A percentile compares a stretch with the other conserved stretches of the same genome.
Evolutionary conservation across 2,888 invertebrate genomes (phyloP).

Genomic region (Dysmachus trigonus): DNA sequence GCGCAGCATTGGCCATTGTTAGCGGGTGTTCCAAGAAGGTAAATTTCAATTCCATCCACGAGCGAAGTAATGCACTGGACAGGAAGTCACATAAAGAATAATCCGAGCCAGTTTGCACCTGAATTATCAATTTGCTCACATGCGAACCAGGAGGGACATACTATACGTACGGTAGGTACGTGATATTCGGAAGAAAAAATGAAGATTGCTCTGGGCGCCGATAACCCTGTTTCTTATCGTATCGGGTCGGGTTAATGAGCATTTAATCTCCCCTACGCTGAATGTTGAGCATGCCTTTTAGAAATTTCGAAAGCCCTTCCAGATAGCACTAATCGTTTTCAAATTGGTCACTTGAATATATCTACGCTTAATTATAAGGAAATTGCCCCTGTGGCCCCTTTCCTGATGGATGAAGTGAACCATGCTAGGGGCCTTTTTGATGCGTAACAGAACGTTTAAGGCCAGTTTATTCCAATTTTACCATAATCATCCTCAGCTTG

Average conservation of each 20-base stretch:
- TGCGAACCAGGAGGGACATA: neutral
- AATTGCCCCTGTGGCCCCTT: conserved; percentile 30
- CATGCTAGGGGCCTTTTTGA: neutral
- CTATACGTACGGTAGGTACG: neutral
- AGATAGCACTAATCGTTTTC: conserved; percentile 37
- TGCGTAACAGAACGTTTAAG: conserved; percentile 11
- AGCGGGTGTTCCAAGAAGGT: neutral
- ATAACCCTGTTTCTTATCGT: conserved; percentile 22
- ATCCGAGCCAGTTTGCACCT: conserved; percentile 13
- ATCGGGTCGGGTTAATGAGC: conserved; percentile 9
- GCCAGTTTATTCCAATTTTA: conserved; percentile 16
- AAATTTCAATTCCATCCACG: conserved; percentile 20
- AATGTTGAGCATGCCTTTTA: neutral
- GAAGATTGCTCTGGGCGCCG: neutral
- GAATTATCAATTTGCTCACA: neutral
- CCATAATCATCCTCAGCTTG: conserved; percentile 1
- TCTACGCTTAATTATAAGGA: conserved; percentile 10
- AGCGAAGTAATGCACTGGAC: conserved; percentile 22
- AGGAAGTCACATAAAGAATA: conserved; percentile 12
- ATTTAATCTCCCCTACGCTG: conserved; percentile 17
- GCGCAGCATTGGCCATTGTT: neutral
- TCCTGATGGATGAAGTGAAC: conserved; percentile 14
- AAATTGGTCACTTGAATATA: conserved; percentile 34
- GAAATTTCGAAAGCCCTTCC: conserved; percentile 30
- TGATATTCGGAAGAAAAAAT: neutral